Evolutionary conservation across 2,888 invertebrate genomes (phyloP).

Genomic region (Leucophenga maculata): DNA sequence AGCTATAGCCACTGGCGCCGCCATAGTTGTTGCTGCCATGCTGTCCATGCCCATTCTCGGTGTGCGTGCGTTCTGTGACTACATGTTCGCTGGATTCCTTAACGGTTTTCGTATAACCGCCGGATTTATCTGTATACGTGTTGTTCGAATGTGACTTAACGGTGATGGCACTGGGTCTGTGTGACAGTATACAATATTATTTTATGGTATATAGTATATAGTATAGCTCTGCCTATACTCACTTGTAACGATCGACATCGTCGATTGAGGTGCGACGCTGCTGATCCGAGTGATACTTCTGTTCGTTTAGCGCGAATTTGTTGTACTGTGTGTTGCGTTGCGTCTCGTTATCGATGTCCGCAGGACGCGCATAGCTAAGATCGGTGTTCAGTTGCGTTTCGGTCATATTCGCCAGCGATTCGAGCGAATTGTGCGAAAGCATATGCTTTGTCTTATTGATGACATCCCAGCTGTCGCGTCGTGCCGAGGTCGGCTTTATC

Average conservation of each 20-base stretch:
- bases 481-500: conserved; percentile 74
- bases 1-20: conserved; percentile 63
- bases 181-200: not conserved
- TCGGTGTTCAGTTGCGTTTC: conserved; percentile 76
- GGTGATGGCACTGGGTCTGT: conserved; percentile 70
- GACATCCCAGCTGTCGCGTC: conserved; percentile 87
- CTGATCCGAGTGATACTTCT: conserved; percentile 57
- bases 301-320: conserved; percentile 73
- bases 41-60: conserved; percentile 49
- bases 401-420: conserved; percentile 80
- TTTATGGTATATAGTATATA: not conserved
- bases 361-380: conserved; percentile 70
- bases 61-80: conserved; percentile 65
- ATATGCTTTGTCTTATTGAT: conserved; percentile 86
- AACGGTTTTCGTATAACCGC: conserved; percentile 70
- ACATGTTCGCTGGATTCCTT: conserved; percentile 71
- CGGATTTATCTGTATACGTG: conserved; percentile 67
- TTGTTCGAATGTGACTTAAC: conserved; percentile 71
- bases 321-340: conserved; percentile 77
- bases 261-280: conserved; percentile 67
- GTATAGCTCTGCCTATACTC: conserved; percentile 15
- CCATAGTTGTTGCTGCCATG: conserved; percentile 35
- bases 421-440: conserved; percentile 80
- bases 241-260: conserved; percentile 67
- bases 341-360: conserved; percentile 76